phyloP scores from a whole-genome alignment of 2,113 vertebrate genomes.

The Mormyrus iriodes region DNA sequence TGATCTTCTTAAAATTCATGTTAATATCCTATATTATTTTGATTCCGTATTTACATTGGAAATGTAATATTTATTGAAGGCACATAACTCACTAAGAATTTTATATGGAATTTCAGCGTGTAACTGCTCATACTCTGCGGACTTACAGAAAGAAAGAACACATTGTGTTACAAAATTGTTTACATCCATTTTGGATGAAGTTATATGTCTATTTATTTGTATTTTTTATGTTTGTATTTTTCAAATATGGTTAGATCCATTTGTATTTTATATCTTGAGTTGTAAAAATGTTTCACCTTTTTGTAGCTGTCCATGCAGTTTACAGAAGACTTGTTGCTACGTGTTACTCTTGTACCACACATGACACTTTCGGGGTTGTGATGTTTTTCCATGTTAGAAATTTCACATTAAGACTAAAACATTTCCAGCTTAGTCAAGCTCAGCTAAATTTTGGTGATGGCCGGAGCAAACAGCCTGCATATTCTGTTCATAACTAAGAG shows the following conservation, averaged over 20 bases:
- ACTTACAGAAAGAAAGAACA: constrained; percentile 11
- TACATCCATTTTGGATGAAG: constrained; percentile 29
- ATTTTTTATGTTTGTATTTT: constrained; percentile 14
- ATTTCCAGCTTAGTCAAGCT: not conserved
- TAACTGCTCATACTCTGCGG: not conserved
- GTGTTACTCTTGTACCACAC: not conserved
- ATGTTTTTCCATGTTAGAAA: not conserved
- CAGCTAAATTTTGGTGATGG: not conserved
- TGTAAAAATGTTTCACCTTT: not conserved
- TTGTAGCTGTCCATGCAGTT: not conserved
- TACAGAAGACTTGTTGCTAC: not conserved
- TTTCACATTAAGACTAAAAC: not conserved
- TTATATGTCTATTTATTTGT: constrained; percentile 26
- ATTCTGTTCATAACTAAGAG: not conserved
- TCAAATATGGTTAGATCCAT: not conserved
- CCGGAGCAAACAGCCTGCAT: not conserved
- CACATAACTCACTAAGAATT: not conserved
- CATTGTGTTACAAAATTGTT: constrained; percentile 26
- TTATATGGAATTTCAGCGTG: not conserved
- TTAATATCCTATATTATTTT: constrained; percentile 8
- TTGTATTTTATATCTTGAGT: not conserved
- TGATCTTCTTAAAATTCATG: not conserved
- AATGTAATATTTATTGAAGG: not conserved
- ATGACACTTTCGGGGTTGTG: not conserved
- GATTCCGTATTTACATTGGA: constrained; percentile 3